Conservation (phyloP, 1,140 invertebrate species). For the Habropoda laboriosa region DNA sequence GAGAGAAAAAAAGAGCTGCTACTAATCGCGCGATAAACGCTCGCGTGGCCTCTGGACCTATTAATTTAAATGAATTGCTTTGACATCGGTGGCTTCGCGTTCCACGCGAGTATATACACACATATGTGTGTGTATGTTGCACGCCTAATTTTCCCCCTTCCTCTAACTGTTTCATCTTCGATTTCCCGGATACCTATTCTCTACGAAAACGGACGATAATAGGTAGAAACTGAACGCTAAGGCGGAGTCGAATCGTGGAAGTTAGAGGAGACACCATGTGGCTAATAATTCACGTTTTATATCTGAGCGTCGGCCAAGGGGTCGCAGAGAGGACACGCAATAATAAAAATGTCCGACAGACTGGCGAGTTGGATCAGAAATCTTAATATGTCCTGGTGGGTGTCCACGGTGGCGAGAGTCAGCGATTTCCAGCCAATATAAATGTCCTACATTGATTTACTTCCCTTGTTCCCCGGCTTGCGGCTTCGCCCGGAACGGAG, state of each 20-base stretch:
- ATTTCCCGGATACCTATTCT: background rate
- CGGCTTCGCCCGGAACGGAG: background rate
- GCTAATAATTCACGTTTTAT: conserved; percentile 77
- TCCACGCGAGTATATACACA: no score
- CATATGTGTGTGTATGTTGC: background rate
- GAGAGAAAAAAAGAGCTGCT: conserved; percentile 48
- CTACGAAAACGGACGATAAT: no score
- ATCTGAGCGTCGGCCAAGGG: conserved; percentile 26
- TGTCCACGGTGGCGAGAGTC: conserved; percentile 71
- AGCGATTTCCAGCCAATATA: conserved; percentile 80
- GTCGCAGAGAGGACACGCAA: conserved; percentile 59
- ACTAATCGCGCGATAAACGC: conserved; percentile 63
- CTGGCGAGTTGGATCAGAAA: conserved; percentile 74
- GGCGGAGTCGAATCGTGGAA: background rate
- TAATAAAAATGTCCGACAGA: conserved; percentile 77
- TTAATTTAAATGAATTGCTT: conserved; percentile 72
- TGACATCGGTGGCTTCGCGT: conserved; percentile 52
- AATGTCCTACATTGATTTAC: conserved; percentile 81
- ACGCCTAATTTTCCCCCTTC: background rate
- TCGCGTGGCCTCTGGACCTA: conserved; percentile 62
- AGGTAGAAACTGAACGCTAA: no score
- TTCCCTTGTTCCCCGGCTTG: conserved; percentile 34
- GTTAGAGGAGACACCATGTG: conserved; percentile 62
- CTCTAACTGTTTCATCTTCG: background rate
- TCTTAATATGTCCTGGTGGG: conserved; percentile 79